Percentiles rank a stretch among this genome's conserved stretches.
These are phyloP conservation scores for Danaus plexippus DNA, from an alignment of 1,140 invertebrate genomes.

Conservation along the genomic window DNA sequence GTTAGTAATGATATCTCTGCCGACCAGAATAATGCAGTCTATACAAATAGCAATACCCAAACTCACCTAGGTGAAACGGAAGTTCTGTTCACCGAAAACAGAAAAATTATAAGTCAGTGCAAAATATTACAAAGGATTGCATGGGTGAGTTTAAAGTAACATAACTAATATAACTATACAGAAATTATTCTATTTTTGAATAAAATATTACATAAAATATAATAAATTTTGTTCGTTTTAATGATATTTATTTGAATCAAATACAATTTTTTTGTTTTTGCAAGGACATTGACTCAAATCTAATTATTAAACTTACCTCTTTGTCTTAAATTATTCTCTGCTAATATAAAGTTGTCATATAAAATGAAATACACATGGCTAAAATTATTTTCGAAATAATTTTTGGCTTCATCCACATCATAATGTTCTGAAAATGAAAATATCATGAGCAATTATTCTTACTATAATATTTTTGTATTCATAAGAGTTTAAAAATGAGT, in stretches of 20 bases:
- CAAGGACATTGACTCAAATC: background rate
- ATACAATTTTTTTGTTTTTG: too few relatives aligned
- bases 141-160: too few relatives aligned
- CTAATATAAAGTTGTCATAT: slow-evolving; percentile 93
- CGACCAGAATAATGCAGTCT: slow-evolving; percentile 7
- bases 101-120: slow-evolving; percentile 48
- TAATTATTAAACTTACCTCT: slow-evolving; percentile 77
- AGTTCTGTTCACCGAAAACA: slow-evolving; percentile 74
- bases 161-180: too few relatives aligned
- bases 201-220: too few relatives aligned
- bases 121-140: slow-evolving; percentile 8
- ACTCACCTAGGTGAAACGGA: slow-evolving; percentile 78
- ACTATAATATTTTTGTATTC: background rate
- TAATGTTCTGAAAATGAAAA: slow-evolving; percentile 86
- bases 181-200: too few relatives aligned
- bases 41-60: slow-evolving; percentile 36
- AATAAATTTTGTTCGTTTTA: too few relatives aligned
- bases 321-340: slow-evolving; percentile 91
- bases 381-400: slow-evolving; percentile 94
- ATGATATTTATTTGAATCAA: too few relatives aligned
- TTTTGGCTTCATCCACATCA: slow-evolving; percentile 90
- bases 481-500: background rate
- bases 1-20: too few relatives aligned
- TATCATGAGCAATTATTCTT: background rate
- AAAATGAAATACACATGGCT: slow-evolving; percentile 96